Base-by-base conservation (phyloP, 2,888 invertebrate species). In the Lasioglossum vierecki region DNA sequence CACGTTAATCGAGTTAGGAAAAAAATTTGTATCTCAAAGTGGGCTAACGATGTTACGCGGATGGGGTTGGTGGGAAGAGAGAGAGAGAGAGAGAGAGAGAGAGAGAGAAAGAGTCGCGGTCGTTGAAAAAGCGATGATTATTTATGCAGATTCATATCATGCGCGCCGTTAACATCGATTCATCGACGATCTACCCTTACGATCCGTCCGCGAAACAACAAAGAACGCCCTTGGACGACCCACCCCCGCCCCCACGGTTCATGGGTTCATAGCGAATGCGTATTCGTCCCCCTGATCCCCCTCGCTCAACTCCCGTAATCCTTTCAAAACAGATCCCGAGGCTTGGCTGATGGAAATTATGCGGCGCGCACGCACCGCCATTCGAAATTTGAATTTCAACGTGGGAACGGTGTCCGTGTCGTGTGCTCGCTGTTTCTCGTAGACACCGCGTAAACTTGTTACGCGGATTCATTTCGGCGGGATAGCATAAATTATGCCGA, bases 71-170 rank as follows among this genome's bases (percentile, higher is more conserved):
- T 44, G 60, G 82, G n/a, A 87, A 83, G 83, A 87, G 60, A 30
- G 30, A 30, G 30, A 30, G 30, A 30, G 30, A 83, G 83, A 87
- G 60, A 30, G 30, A 30, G 30, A 30, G 30, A 30, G 30, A 83
- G 83, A 87, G 60, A 30, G 30, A 30, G 30, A 30, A 1, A 30
- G 30, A 71, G 41, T 26, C 53, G 86, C 60, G 71, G 41, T n/a
- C 41, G 76, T 30, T 18, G 66, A 87, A 91, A 89, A 83, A 76
- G 79, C 83, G 84, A 82, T 80, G 86, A 89, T 90, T 88, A 89
- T 89, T 91, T 91, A 91, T 91, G 91, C 77, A 91, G 84, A 91
- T 91, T 88, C 83, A 81, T 82, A 91, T 91, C 87, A 91, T 87
- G 86, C 91, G 91, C 88, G 79, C 90, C 84, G 88, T 88, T 91